Percentiles rank a stretch among this genome's conserved stretches.
Evolutionary conservation across 2,888 invertebrate genomes (phyloP).

Genomic region (Cyclophora albipunctata): DNA sequence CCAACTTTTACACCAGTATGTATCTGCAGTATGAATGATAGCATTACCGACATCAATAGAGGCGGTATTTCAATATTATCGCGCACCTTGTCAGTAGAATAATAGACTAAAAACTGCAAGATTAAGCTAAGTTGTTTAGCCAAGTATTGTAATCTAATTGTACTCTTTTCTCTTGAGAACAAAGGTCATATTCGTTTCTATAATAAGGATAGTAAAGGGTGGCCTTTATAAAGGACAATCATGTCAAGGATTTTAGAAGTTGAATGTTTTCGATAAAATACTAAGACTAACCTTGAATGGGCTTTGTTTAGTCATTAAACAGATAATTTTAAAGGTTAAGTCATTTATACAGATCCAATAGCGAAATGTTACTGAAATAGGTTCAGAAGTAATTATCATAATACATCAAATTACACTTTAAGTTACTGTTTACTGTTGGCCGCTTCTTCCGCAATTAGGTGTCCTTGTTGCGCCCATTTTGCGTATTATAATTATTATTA

Average conservation of each 20-base stretch:
- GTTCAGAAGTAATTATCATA: no score
- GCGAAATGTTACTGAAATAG: no score
- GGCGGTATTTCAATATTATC: slow-evolving; percentile 64
- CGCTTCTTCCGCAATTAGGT: no score
- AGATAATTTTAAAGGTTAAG: background rate
- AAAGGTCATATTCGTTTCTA: slow-evolving; percentile 19
- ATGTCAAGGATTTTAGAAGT: slow-evolving; percentile 36
- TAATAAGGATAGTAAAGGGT: slow-evolving; percentile 15
- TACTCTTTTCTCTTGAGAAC: slow-evolving; percentile 15
- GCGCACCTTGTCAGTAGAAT: slow-evolving; percentile 60
- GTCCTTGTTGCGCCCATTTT: no score
- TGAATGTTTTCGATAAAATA: slow-evolving; percentile 24
- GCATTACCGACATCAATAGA: slow-evolving; percentile 48
- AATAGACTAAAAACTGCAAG: slow-evolving; percentile 46
- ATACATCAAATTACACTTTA: no score
- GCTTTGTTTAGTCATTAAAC: slow-evolving; percentile 14
- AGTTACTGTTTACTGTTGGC: no score
- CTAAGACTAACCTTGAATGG: slow-evolving; percentile 16
- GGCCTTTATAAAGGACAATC: slow-evolving; percentile 29
- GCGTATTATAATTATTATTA: no score
- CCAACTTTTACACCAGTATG: slow-evolving; percentile 19
- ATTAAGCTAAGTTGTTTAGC: slow-evolving; percentile 53
- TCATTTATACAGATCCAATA: background rate
- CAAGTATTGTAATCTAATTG: slow-evolving; percentile 7
- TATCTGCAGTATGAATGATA: slow-evolving; percentile 31